A percentile compares a stretch with the other conserved stretches of the same genome.
Evolutionary conservation across 2,888 invertebrate species (phyloP).

Genomic region (Trachelus tabidus): DNA sequence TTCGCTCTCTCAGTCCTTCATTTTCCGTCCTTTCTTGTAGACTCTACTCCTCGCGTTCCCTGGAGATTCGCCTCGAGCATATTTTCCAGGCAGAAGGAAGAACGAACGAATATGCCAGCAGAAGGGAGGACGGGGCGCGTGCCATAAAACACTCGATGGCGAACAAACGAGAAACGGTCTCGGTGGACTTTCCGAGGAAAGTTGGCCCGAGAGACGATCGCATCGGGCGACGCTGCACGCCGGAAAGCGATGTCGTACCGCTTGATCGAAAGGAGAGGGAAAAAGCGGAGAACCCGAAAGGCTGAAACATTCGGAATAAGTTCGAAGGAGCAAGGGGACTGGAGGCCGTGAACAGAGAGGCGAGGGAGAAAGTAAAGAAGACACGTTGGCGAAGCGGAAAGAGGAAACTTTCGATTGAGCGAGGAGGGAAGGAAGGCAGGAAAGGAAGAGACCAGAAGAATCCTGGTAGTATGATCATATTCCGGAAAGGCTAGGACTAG

Average conservation of each 20-base stretch:
- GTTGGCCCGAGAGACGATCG: not conserved
- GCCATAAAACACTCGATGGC: constrained; percentile 8
- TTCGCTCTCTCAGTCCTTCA: not conserved
- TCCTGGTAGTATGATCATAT: no score
- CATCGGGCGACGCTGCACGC: not conserved
- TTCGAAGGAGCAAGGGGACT: no score
- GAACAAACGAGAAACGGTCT: not conserved
- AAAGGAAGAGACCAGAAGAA: no score
- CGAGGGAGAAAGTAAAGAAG: no score
- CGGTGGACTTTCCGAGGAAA: not conserved
- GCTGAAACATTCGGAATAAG: not conserved
- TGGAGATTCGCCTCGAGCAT: no score
- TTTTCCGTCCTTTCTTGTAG: constrained; percentile 10
- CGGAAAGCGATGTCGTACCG: not conserved
- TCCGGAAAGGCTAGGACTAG: not conserved
- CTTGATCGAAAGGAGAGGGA: not conserved
- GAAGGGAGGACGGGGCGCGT: not conserved
- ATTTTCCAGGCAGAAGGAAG: no score
- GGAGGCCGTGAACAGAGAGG: no score
- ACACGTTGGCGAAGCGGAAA: no score
- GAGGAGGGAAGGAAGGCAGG: no score
- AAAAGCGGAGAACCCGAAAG: not conserved
- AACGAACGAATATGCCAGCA: no score
- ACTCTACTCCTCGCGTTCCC: no score
- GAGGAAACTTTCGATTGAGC: no score